A percentile compares a stretch with the other conserved stretches of the same genome.
Evolutionary conservation across 2,888 invertebrate genomes (phyloP).

Genomic region (Masnerella sp.): DNA sequence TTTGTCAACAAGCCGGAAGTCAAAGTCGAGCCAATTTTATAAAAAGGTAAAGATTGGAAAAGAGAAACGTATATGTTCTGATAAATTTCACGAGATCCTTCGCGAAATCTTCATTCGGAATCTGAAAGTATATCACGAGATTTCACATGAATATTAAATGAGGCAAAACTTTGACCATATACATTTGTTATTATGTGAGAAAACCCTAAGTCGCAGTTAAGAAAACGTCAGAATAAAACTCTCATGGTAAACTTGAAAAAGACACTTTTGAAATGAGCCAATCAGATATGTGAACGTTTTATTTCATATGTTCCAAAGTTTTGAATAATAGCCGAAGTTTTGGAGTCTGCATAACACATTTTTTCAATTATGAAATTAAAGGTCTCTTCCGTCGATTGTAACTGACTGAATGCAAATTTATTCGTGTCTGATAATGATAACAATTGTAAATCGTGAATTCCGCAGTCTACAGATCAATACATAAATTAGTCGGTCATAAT

Average conservation of each 20-base stretch:
- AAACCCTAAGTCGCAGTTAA: conserved; percentile 6
- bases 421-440: too few relatives aligned
- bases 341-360: too few relatives aligned
- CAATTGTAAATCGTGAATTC: too few relatives aligned
- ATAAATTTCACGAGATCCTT: not conserved
- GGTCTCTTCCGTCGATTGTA: too few relatives aligned
- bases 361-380: too few relatives aligned
- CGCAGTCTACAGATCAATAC: too few relatives aligned
- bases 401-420: too few relatives aligned
- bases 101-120: conserved; percentile 10
- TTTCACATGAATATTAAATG: conserved; percentile 23
- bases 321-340: too few relatives aligned
- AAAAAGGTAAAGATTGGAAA: not conserved
- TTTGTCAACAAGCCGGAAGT: not conserved
- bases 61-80: not conserved
- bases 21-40: not conserved
- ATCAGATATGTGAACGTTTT: not conserved
- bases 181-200: conserved; percentile 22
- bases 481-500: too few relatives aligned
- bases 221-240: conserved; percentile 9
- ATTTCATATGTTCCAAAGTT: too few relatives aligned
- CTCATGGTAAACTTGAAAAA: not conserved
- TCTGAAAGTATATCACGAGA: conserved; percentile 13
- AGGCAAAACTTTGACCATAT: conserved; percentile 28
- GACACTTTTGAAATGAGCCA: not conserved